Evolutionary conservation across 2,888 invertebrate genomes (phyloP).

Genomic region (Hetaerina titia): DNA sequence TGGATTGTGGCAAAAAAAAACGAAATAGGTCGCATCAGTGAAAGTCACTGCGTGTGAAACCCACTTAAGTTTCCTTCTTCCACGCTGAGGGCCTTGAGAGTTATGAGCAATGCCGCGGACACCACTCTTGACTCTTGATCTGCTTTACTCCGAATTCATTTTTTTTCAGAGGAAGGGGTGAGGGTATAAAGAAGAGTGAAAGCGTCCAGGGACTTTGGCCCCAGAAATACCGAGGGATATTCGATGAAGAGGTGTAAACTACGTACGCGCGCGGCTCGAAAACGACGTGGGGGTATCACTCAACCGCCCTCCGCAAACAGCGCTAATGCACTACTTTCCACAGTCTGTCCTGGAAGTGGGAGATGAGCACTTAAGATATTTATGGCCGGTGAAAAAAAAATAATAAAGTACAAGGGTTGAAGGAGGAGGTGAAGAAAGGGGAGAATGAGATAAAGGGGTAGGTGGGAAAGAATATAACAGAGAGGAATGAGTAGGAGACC

Average conservation of each 20-base stretch:
- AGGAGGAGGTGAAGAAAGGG: background rate
- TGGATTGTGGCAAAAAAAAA: too few relatives aligned
- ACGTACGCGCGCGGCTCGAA: background rate
- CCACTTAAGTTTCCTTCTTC: too few relatives aligned
- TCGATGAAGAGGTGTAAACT: background rate
- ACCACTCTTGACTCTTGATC: background rate
- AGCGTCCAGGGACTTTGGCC: background rate
- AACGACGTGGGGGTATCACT: background rate
- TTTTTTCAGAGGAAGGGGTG: background rate
- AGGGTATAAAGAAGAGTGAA: background rate
- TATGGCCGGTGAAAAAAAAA: background rate
- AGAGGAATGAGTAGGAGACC: background rate
- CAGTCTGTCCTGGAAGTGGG: background rate
- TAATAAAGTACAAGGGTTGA: background rate
- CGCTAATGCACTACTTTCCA: slow-evolving; percentile 6
- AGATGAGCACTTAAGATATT: slow-evolving; percentile 39
- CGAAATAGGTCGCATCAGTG: too few relatives aligned
- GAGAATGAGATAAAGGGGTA: background rate
- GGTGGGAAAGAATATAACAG: background rate
- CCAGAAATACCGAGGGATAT: background rate
- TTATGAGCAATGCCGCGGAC: background rate
- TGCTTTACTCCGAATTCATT: background rate
- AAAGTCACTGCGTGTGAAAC: too few relatives aligned
- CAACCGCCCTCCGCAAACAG: background rate
- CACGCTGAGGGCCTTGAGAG: background rate